Percentiles rank a stretch among this genome's conserved stretches.
Conservation (phyloP, 2,888 invertebrate genomes). For the Glyphotaelius pellucidus region DNA sequence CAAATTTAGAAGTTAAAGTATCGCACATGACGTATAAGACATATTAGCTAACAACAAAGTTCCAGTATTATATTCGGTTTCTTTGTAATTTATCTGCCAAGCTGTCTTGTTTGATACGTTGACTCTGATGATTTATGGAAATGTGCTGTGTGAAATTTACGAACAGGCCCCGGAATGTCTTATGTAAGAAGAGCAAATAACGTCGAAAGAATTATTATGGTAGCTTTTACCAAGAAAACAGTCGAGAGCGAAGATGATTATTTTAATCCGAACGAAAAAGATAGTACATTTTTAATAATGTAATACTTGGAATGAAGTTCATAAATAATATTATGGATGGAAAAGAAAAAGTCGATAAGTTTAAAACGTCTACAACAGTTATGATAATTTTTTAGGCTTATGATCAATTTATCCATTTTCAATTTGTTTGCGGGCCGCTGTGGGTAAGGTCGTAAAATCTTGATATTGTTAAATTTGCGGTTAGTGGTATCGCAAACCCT, state of each 20-base stretch:
- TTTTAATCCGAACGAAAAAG: background rate
- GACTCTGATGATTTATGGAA: conserved; percentile 2
- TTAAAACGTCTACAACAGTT: too few relatives aligned
- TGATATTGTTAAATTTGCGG: too few relatives aligned
- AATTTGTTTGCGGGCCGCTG: too few relatives aligned
- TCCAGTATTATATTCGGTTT: background rate
- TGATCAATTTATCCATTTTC: too few relatives aligned
- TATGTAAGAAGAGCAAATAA: background rate
- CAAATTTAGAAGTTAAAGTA: conserved; percentile 17
- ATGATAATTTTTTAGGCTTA: too few relatives aligned
- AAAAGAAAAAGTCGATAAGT: too few relatives aligned
- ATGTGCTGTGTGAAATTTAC: background rate
- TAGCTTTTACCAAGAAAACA: background rate
- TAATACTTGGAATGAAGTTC: background rate
- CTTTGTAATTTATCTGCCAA: conserved; percentile 23
- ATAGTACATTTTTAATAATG: background rate
- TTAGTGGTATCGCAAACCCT: too few relatives aligned
- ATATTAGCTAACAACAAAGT: conserved; percentile 23
- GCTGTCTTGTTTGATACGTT: background rate
- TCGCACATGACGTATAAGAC: conserved; percentile 14
- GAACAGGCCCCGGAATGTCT: background rate
- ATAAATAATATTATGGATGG: too few relatives aligned
- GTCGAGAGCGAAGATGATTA: background rate
- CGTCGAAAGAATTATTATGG: background rate
- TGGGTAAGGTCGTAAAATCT: too few relatives aligned